Conservation (phyloP, 2,113 vertebrate species). For the Phodopus roborovskii region DNA sequence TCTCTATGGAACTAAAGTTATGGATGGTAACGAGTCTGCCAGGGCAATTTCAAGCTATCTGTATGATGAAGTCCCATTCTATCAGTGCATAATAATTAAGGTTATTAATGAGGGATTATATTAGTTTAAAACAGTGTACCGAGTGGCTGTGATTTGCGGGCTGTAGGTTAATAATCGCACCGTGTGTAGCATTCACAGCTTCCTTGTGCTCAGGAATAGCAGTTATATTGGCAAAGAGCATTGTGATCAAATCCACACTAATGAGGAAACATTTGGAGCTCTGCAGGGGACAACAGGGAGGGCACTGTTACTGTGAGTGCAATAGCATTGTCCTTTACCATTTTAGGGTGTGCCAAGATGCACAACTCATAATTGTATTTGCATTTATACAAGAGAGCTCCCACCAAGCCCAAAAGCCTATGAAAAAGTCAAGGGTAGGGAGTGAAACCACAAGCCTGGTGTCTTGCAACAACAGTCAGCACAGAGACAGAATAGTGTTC, state of each 20-base stretch:
- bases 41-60: conserved; percentile 60
- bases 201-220: conserved; percentile 36
- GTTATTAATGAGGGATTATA: conserved; percentile 68
- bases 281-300: conserved; percentile 51
- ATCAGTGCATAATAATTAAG: conserved; percentile 67
- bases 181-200: background rate
- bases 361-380: conserved; percentile 63
- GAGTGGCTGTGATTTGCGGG: conserved; percentile 52
- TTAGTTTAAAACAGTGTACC: conserved; percentile 55
- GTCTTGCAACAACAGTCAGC: background rate
- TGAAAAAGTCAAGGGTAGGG: background rate
- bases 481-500: conserved; percentile 32
- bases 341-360: conserved; percentile 57
- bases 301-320: conserved; percentile 45
- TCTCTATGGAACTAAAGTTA: conserved; percentile 27
- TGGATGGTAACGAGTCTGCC: conserved; percentile 36
- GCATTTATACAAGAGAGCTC: conserved; percentile 70
- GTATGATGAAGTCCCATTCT: conserved; percentile 19
- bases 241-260: conserved; percentile 46
- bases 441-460: background rate
- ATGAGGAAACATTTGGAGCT: conserved; percentile 57
- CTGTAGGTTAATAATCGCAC: conserved; percentile 67
- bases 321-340: conserved; percentile 55
- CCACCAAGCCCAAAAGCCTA: conserved; percentile 37
- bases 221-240: background rate